Evolutionary conservation across 1,140 invertebrate genomes (phyloP).

Genomic region (Chironomus striatipennis): DNA sequence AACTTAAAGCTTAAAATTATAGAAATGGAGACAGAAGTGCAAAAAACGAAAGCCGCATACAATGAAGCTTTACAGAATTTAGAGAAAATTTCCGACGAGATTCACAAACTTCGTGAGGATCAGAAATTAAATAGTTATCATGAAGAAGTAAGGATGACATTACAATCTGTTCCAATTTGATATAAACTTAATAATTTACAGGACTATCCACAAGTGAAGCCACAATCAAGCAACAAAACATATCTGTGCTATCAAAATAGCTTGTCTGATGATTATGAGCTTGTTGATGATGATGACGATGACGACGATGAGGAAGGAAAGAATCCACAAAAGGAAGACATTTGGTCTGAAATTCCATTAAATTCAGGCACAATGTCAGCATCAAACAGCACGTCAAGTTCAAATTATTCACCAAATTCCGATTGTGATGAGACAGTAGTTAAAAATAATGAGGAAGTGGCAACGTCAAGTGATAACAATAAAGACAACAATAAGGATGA

Average conservation of each 20-base stretch:
- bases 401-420: slow-evolving; percentile 39
- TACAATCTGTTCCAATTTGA: too few species aligned
- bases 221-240: slow-evolving; percentile 20
- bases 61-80: slow-evolving; percentile 76
- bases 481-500: slow-evolving; percentile 32
- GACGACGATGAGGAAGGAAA: slow-evolving; percentile 27
- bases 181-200: too few species aligned
- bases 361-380: slow-evolving; percentile 31
- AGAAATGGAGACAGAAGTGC: slow-evolving; percentile 66
- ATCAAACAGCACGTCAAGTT: slow-evolving; percentile 37
- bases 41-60: slow-evolving; percentile 74
- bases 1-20: slow-evolving; percentile 76
- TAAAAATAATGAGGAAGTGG: slow-evolving; percentile 34
- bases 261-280: slow-evolving; percentile 22
- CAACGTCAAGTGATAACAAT: slow-evolving; percentile 27
- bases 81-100: slow-evolving; percentile 89
- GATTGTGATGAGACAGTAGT: slow-evolving; percentile 26
- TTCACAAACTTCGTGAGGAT: slow-evolving; percentile 53
- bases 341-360: slow-evolving; percentile 38
- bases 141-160: slow-evolving; percentile 32
- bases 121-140: slow-evolving; percentile 32
- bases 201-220: slow-evolving; percentile 17
- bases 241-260: slow-evolving; percentile 25
- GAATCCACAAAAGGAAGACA: background rate
- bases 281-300: slow-evolving; percentile 30